A percentile compares a stretch with the other conserved stretches of the same genome.
phyloP scores from a whole-genome alignment of 2,113 vertebrate species.

The Caranx ignobilis region DNA sequence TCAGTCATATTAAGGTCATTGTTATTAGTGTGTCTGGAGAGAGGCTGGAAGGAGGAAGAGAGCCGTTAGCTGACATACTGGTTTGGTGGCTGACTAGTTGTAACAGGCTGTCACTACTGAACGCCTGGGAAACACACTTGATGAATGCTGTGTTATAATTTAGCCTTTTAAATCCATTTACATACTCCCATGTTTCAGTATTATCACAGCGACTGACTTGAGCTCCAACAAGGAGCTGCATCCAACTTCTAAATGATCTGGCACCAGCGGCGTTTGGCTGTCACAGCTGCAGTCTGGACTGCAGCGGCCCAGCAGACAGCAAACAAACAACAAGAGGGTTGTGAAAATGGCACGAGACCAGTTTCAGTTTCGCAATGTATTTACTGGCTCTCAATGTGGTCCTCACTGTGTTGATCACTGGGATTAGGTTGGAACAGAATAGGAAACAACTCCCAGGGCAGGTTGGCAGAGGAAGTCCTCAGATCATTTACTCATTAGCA shows the following conservation, averaged over 20 bases:
- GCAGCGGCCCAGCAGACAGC: slow-evolving; percentile 3
- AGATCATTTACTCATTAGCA: background rate
- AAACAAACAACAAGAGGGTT: slow-evolving; percentile 20
- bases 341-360: slow-evolving; percentile 31
- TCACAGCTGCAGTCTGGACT: slow-evolving; percentile 14
- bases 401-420: slow-evolving; percentile 3
- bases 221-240: background rate
- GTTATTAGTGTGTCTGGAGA: background rate
- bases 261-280: background rate
- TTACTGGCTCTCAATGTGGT: slow-evolving; percentile 9
- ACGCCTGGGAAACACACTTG: background rate
- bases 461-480: background rate
- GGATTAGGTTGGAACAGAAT: slow-evolving; percentile 10
- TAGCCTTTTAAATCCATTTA: background rate
- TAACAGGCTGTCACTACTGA: slow-evolving; percentile 17
- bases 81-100: slow-evolving; percentile 52
- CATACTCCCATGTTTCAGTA: slow-evolving; percentile 6
- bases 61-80: slow-evolving; percentile 55
- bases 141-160: background rate
- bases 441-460: slow-evolving; percentile 21
- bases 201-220: slow-evolving; percentile 1
- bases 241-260: slow-evolving; percentile 36
- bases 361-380: slow-evolving; percentile 53
- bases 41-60: background rate
- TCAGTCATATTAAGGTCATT: slow-evolving; percentile 39